Percentiles rank a stretch among this genome's conserved stretches.
These are phyloP conservation scores for Adelphocoris suturalis DNA, from an alignment of 2,888 invertebrate genomes.

Conservation along the genomic window DNA sequence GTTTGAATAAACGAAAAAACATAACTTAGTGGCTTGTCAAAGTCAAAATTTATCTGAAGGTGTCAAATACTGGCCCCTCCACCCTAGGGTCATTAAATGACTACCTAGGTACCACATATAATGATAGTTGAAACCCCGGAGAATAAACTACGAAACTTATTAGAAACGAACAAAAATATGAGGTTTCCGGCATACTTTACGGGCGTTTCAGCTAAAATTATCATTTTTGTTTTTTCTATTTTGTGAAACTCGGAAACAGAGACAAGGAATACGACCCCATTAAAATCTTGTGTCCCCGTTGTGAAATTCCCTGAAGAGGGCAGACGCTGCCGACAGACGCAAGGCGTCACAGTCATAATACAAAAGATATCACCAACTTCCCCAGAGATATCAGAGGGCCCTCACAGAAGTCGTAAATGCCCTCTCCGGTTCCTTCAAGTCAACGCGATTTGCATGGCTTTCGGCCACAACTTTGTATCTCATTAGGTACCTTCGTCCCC, in stretches of 20 bases:
- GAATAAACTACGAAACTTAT: too few species aligned
- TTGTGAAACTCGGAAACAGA: neutral
- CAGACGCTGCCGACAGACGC: constrained; percentile 5
- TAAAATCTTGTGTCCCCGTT: neutral
- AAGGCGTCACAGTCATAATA: constrained; percentile 27
- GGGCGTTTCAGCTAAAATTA: too few species aligned
- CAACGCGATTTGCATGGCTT: neutral
- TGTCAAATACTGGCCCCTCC: too few species aligned
- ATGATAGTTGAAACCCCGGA: too few species aligned
- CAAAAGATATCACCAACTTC: constrained; percentile 26
- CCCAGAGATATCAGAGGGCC: neutral
- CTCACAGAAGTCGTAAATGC: constrained; percentile 13
- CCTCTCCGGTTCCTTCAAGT: neutral
- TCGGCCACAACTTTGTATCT: constrained; percentile 23
- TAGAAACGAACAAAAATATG: too few species aligned
- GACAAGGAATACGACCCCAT: neutral
- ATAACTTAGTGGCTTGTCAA: too few species aligned
- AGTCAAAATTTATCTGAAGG: too few species aligned
- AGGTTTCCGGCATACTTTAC: too few species aligned
- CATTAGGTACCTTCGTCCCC: neutral
- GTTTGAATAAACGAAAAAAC: too few species aligned
- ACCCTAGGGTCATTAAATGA: too few species aligned
- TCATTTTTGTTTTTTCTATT: too few species aligned
- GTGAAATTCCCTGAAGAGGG: neutral
- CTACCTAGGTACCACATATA: too few species aligned